Evolutionary conservation across 2,113 vertebrate species (phyloP).

Genomic region (Platycercus adscitus): DNA sequence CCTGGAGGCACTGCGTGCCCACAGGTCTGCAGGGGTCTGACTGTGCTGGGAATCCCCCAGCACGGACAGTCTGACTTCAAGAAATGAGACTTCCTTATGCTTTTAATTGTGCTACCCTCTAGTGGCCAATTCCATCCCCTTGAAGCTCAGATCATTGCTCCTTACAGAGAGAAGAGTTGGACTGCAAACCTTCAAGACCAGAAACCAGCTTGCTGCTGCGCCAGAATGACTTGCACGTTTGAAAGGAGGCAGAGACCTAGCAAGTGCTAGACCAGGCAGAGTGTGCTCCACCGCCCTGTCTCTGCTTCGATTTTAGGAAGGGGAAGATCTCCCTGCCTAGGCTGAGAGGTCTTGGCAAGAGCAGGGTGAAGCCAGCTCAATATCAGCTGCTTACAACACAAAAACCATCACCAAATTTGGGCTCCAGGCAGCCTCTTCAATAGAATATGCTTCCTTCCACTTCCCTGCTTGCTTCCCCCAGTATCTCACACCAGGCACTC

Average conservation of each 20-base stretch:
- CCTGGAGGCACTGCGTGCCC: background rate
- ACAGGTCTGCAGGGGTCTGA: accelerated
- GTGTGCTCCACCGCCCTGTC: accelerated
- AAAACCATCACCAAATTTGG: background rate
- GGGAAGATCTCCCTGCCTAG: background rate
- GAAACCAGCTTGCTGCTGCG: background rate
- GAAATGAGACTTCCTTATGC: background rate
- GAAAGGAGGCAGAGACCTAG: background rate
- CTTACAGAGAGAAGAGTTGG: background rate
- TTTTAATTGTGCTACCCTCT: conserved; percentile 73
- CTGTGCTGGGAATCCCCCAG: background rate
- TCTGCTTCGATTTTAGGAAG: background rate
- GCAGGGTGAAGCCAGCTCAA: background rate
- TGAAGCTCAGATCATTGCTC: background rate
- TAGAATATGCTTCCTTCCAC: background rate
- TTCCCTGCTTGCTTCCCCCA: background rate
- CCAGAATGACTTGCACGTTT: background rate
- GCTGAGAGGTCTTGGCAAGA: background rate
- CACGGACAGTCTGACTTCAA: background rate
- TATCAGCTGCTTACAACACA: background rate
- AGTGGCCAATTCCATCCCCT: conserved; percentile 8
- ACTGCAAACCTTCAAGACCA: background rate
- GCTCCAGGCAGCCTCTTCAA: background rate
- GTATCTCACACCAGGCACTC: background rate
- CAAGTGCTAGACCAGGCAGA: background rate